A percentile compares a stretch with the other conserved stretches of the same genome.
Conservation (phyloP, 2,888 invertebrate species). For the Euzetes globulus region DNA sequence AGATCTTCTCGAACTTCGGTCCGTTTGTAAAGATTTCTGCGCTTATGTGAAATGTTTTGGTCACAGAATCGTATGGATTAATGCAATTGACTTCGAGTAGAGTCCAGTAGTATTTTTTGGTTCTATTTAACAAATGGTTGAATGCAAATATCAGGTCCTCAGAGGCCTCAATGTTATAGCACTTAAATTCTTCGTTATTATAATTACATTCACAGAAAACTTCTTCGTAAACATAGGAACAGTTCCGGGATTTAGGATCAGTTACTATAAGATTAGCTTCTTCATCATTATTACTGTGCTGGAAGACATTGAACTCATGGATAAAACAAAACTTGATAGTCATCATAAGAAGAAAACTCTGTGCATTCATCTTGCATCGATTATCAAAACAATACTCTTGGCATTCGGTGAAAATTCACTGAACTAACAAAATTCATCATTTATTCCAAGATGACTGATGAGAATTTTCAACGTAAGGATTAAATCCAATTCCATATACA, state of each 20-base stretch:
- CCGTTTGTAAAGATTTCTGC: constrained; percentile 33
- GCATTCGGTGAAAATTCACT: too few relatives aligned
- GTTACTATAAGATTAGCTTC: not conserved
- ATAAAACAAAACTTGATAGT: constrained; percentile 8
- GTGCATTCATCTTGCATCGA: not conserved
- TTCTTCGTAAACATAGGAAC: constrained; percentile 32
- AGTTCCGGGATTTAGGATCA: not conserved
- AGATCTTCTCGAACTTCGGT: constrained; percentile 29
- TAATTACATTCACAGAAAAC: constrained; percentile 33
- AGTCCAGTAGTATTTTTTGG: constrained; percentile 27
- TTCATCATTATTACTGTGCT: not conserved
- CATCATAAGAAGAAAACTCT: not conserved
- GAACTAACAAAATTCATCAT: not conserved
- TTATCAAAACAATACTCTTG: not conserved
- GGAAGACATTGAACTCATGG: constrained; percentile 7
- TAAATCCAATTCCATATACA: too few relatives aligned
- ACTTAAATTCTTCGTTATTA: not conserved
- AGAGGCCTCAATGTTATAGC: constrained; percentile 26
- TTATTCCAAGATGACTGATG: too few relatives aligned
- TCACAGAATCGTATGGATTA: constrained; percentile 14
- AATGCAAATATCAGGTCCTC: constrained; percentile 33
- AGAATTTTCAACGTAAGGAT: too few relatives aligned
- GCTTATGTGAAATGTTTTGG: constrained; percentile 32
- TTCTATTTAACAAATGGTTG: constrained; percentile 29
- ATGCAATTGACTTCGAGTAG: constrained; percentile 29